phyloP scores from a whole-genome alignment of 2,888 invertebrate genomes.

The Agrotis segetum region DNA sequence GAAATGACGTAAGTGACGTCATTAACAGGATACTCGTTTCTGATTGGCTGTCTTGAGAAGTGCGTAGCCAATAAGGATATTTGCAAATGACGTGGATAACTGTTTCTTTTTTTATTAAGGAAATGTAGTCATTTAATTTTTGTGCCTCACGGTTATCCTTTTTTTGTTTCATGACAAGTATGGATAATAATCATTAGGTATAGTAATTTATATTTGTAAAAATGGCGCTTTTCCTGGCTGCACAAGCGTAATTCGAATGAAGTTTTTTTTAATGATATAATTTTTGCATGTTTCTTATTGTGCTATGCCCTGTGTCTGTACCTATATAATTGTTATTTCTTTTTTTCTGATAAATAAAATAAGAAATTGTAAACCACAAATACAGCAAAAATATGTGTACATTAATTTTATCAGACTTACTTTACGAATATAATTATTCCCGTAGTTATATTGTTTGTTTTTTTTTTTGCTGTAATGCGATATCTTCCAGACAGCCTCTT shows the following conservation, averaged over 20 bases:
- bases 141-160: too few relatives aligned
- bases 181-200: too few relatives aligned
- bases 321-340: too few relatives aligned
- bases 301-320: too few relatives aligned
- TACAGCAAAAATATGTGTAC: background rate
- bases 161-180: background rate
- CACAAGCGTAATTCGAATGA: background rate
- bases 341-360: background rate
- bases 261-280: too few relatives aligned
- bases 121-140: background rate
- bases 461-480: too few relatives aligned
- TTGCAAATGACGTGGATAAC: slow-evolving; percentile 14
- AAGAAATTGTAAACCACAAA: background rate
- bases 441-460: too few relatives aligned
- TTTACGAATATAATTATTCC: background rate
- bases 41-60: slow-evolving; percentile 29
- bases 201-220: too few relatives aligned
- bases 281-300: too few relatives aligned
- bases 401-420: background rate
- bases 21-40: slow-evolving; percentile 23
- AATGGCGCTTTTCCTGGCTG: background rate
- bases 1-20: slow-evolving; percentile 27
- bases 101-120: background rate
- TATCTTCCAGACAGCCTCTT: too few relatives aligned
- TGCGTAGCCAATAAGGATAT: slow-evolving; percentile 10